These are phyloP conservation scores for Macheiramphus alcinus DNA, from an alignment of 2,113 vertebrate genomes.

Conservation along the genomic window DNA sequence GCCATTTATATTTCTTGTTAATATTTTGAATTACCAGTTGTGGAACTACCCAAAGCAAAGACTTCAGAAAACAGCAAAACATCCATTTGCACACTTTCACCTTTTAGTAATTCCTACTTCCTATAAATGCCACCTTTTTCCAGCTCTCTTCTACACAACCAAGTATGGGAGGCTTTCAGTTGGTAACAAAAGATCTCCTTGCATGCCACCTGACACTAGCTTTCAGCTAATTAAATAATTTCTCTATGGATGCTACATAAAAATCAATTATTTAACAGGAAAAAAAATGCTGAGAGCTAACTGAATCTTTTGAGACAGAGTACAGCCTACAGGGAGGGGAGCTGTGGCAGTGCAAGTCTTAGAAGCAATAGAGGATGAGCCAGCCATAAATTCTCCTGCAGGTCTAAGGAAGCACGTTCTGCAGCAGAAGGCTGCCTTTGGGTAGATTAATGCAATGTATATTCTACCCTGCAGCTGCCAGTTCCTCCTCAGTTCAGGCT, in stretches of 20 bases:
- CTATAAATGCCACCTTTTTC: neutral
- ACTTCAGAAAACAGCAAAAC: neutral
- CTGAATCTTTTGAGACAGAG: neutral
- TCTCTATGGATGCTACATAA: neutral
- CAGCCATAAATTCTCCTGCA: neutral
- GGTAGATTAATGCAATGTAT: neutral
- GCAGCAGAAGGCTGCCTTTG: neutral
- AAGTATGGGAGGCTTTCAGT: neutral
- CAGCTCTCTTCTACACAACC: neutral
- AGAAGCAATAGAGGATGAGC: neutral
- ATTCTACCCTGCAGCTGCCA: neutral
- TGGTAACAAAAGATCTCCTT: neutral
- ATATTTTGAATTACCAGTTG: neutral
- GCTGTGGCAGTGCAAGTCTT: neutral
- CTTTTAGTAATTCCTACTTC: neutral
- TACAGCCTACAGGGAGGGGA: neutral
- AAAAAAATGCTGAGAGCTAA: neutral
- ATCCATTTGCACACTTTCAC: neutral
- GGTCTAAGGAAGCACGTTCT: neutral
- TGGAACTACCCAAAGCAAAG: neutral
- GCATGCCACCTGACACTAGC: neutral
- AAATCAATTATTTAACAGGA: neutral
- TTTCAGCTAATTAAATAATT: constrained; percentile 30
- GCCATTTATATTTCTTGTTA: neutral
- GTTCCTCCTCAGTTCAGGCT: neutral